These are phyloP conservation scores for Oreonectes daqikongensis DNA, from an alignment of 2,797 vertebrate genomes.

Conservation along the genomic window DNA sequence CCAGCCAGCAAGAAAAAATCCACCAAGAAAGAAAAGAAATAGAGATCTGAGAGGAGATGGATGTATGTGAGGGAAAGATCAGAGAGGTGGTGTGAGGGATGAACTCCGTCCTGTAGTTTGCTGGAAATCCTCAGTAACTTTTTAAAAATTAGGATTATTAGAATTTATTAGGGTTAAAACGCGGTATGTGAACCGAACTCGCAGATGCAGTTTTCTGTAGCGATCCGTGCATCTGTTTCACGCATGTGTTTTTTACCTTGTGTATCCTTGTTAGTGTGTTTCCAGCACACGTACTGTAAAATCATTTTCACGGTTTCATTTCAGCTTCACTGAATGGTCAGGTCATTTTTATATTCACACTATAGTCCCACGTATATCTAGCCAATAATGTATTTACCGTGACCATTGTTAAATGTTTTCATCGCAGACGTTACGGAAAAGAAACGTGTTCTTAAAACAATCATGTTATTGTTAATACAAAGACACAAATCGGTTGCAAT, in stretches of 20 bases:
- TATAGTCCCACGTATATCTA: slow-evolving; percentile 49
- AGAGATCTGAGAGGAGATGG: slow-evolving; percentile 64
- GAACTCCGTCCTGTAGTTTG: slow-evolving; percentile 16
- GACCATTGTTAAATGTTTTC: slow-evolving; percentile 20
- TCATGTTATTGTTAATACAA: slow-evolving; percentile 33
- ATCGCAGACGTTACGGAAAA: background rate
- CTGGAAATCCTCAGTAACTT: slow-evolving; percentile 12
- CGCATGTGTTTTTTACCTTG: slow-evolving; percentile 12
- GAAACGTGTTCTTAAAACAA: slow-evolving; percentile 29
- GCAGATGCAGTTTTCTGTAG: background rate
- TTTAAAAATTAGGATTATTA: background rate
- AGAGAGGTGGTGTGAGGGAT: background rate
- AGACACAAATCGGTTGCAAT: slow-evolving; percentile 18
- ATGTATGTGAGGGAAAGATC: slow-evolving; percentile 16
- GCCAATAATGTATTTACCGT: slow-evolving; percentile 47
- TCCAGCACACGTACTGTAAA: slow-evolving; percentile 35
- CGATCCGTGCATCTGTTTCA: background rate
- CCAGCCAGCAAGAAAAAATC: slow-evolving; percentile 97
- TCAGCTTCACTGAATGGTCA: background rate
- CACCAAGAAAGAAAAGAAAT: slow-evolving; percentile 97
- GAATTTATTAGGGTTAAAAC: background rate
- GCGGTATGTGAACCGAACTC: slow-evolving; percentile 4
- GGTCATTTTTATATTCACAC: slow-evolving; percentile 15
- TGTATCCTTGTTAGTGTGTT: background rate
- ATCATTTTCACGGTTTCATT: slow-evolving; percentile 27